Evolutionary conservation across 2,113 vertebrate genomes (phyloP), one percentile per base, ranked within the genome.

Genomic region (Phyllopteryx taeniolatus): DNA sequence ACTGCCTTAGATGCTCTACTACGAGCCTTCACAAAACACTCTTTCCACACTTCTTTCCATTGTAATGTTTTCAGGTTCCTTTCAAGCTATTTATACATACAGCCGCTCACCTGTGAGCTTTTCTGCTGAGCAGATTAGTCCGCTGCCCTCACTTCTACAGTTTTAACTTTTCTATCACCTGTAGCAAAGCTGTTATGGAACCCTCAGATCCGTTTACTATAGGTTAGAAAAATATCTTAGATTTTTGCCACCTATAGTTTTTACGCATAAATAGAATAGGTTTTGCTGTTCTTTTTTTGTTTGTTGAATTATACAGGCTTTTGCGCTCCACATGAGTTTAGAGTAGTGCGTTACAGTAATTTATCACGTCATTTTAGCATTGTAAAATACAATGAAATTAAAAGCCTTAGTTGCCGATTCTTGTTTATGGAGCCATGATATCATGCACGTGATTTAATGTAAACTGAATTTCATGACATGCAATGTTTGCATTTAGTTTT

Each of bases 181-280:
- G 61, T 80, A 75, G 79, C 82, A 77, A 79, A 74, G 62, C 27
- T 75, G 54, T 75, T 76, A 69, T 74, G 51, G 73, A 75, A 43
- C 74, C 65, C 68, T 77, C 67, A 68, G 69, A 72, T 0, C 74
- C 49, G 68, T 61, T 68, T 74, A 79, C 73, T 73, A 61, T 87
- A 83, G 74, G 31, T 78, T 85, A 64, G 70, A 77, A 62, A 74
- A 61, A 74, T 51, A 64, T 84, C 20, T 75, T 80, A 71, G 54
- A 43, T 83, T 73, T 82, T 84, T 71, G 77, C 74, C 72, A 76
- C 31, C 64, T 76, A 68, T 78, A 69, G 79, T 83, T 89, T 84
- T 83, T 74, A 72, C 80, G 72, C 66, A 74, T 72, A 70, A 80
- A 82, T 86, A 82, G 76, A 72, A 67, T 78, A 71, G 70, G 77